Evolutionary conservation across 2,888 invertebrate genomes (phyloP), one percentile per base, ranked within the genome.

Genomic region (Aelia acuminata): DNA sequence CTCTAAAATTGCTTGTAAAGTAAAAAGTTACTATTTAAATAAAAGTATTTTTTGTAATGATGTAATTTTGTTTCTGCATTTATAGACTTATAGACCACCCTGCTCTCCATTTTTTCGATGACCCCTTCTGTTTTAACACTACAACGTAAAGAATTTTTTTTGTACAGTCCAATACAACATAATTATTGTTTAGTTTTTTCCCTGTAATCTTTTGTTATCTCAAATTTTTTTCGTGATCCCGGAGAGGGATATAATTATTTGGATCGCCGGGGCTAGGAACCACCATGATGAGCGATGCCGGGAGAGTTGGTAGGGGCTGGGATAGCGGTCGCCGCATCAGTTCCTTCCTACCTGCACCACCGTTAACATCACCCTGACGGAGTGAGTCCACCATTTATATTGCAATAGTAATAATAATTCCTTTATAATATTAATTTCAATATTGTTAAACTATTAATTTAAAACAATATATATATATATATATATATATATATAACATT

Each of bases 321-420:
- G 11, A 70, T 70, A 70, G 63, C 63, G 63, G 63, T 70, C 63
- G 35, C 8, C 31, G 31, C 63, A 70, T 18, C 63, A 70, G 63
- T 70, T 70, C 63, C 63, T 70, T 70, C 63, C 63, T 35, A 70
- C 63, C 63, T 70, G 31, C 20, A 70, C 63, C 63, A 70, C 63
- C 63, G 63, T 70, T 8, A 15, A 70, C 63, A 70, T 70, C 63
- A 70, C 63, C 63, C 63, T 70, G 18, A 18, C 35, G 35, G 35
- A 70, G 63, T 70, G 20, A 70, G 63, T 70, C 63, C 7, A 2
- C 8, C 31, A 8, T 3, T 20, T 35, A 18, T 70, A 31, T 35
- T 70, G 31, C n/a, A 2, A 57, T 7, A 3, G 15, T 49, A 53
- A 53, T 8, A 53, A 3, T 53, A 20, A 57, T 53, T 1, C 20